phyloP scores from a whole-genome alignment of 2,113 vertebrate genomes.

The Cyprinodon variegatus region DNA sequence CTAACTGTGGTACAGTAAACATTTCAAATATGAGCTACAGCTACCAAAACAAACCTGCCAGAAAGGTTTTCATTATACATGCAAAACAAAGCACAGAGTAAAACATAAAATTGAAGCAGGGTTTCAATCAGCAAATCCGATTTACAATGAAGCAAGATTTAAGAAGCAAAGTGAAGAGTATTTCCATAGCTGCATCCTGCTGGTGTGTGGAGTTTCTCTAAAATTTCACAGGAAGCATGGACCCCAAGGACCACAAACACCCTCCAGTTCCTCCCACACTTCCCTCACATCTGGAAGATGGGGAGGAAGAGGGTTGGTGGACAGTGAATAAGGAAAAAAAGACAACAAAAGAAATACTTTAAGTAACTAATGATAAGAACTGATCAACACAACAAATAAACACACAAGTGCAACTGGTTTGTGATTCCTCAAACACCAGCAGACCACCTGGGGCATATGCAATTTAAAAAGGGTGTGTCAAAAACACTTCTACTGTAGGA shows the following conservation, averaged over 20 bases:
- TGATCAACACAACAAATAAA: slow-evolving; percentile 20
- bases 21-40: slow-evolving; percentile 28
- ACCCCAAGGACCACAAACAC: slow-evolving; percentile 67
- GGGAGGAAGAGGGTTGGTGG: neutral
- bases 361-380: slow-evolving; percentile 10
- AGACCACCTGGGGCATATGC: slow-evolving; percentile 45
- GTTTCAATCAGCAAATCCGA: neutral
- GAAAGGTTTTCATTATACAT: neutral
- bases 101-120: neutral
- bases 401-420: slow-evolving; percentile 52
- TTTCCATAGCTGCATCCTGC: slow-evolving; percentile 30
- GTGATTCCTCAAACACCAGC: slow-evolving; percentile 16
- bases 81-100: neutral
- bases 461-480: slow-evolving; percentile 55
- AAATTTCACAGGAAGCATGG: slow-evolving; percentile 60
- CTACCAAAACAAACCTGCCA: slow-evolving; percentile 5
- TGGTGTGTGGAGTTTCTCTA: slow-evolving; percentile 53
- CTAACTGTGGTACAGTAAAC: slow-evolving; percentile 34
- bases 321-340: neutral
- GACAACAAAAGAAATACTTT: neutral
- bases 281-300: slow-evolving; percentile 64
- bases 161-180: neutral
- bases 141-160: neutral
- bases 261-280: slow-evolving; percentile 53
- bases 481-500: slow-evolving; percentile 7